Evolutionary conservation across 2,797 vertebrate genomes (phyloP), one percentile per base, ranked within the genome.

Genomic region (Lepus townsendii): DNA sequence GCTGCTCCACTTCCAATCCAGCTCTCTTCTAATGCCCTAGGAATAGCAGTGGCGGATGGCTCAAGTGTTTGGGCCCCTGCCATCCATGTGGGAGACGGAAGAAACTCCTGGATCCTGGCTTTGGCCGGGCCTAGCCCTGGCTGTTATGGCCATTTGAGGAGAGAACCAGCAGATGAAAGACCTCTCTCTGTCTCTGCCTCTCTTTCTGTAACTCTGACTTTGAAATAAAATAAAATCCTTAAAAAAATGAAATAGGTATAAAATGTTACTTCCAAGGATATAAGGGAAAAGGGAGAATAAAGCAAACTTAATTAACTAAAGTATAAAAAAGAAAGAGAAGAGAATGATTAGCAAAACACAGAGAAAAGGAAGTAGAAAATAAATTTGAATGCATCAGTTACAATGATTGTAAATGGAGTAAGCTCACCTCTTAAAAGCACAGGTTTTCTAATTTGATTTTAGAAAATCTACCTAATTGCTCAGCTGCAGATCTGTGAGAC

Each of bases 361-460:
- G 16, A 35, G 63, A 69, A 27, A 72, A 71, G 11, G 66, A 4
- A n/a, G 5, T 47, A 68, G 63, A 84, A 54, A 62, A 24, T 69
- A 90, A 80, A 12, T 91, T 19, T 32, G 26, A 68, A 86, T 47
- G 7, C 72, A 14, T 77, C 63, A 2, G 13, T 63, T 57, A 52
- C 32, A 65, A 54, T 60, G 42, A 78, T 38, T 72, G 16, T 63
- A 63, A 83, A 50, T 79, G 5, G 32, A 69, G 73, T 88, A 65
- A 89, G 79, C 10, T 19, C 17, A 66, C 10, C 63, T 60, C 66
- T 84, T 54, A 35, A 52, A 68, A 62, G 57, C 47, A 72, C 20
- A 83, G 38, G 27, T 69, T 92, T 93, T 60, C 27, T 62, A 35
- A 78, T 65, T 65, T n/a, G 20, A 69, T 88, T 91, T 87, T 73